Conservation (phyloP, 2,113 vertebrate genomes). For the Hippolais icterina region DNA sequence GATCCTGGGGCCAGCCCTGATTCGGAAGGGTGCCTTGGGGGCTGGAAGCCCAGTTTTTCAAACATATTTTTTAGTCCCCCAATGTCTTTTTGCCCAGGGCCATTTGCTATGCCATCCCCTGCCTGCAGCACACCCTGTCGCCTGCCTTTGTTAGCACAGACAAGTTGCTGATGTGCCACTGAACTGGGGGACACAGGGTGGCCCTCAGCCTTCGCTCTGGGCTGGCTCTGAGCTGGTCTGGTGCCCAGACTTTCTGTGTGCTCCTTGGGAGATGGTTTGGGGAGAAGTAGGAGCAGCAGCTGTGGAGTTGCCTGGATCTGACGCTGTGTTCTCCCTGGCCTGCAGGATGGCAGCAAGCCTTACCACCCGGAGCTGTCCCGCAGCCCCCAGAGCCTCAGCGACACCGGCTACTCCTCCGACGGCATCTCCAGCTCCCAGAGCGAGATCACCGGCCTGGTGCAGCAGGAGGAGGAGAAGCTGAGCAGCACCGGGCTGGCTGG, state of each 20-base stretch:
- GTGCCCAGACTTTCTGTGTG: background rate
- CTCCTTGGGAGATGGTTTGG: background rate
- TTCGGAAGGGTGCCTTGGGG: background rate
- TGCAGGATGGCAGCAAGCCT: conserved; percentile 89
- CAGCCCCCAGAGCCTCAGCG: conserved; percentile 91
- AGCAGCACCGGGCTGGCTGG: conserved; percentile 82
- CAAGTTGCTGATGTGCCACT: background rate
- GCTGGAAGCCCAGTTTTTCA: background rate
- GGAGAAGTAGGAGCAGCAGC: background rate
- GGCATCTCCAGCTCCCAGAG: conserved; percentile 95
- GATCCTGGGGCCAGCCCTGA: background rate
- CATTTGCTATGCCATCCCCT: background rate
- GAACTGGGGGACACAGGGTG: fast-evolving
- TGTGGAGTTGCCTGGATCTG: background rate
- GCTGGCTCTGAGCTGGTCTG: background rate
- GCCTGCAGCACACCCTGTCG: background rate
- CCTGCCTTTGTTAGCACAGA: background rate
- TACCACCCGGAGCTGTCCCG: conserved; percentile 91
- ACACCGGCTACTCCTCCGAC: conserved; percentile 97
- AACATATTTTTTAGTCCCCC: background rate
- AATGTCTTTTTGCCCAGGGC: fast-evolving
- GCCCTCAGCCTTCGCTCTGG: background rate
- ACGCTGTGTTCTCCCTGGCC: background rate
- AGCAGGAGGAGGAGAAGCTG: conserved; percentile 89
- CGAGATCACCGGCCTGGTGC: conserved; percentile 91